Evolutionary conservation across 2,797 vertebrate species (phyloP).

Genomic region (Galagoides demidoff): DNA sequence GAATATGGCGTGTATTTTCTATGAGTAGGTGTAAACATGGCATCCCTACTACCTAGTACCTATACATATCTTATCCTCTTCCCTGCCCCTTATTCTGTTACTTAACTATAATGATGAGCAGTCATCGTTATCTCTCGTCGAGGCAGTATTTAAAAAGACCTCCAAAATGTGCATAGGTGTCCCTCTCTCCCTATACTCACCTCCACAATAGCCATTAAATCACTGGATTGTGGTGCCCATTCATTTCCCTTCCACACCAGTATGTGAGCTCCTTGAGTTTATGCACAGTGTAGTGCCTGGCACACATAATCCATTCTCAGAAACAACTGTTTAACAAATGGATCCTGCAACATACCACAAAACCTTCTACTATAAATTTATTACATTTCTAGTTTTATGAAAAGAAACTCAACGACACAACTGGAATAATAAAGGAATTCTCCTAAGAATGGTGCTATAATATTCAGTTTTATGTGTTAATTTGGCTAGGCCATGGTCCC

Average conservation of each 20-base stretch:
- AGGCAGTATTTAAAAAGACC: not conserved
- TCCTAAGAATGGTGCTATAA: not conserved
- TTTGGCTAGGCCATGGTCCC: not conserved
- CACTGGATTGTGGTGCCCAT: not conserved
- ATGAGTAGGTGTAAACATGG: not conserved
- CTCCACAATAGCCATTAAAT: not conserved
- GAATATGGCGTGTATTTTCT: not conserved
- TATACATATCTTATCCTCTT: not conserved
- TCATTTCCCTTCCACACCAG: not conserved
- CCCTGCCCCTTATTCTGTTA: not conserved
- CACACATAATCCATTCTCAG: not conserved
- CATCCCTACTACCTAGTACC: not conserved
- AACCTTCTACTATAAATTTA: not conserved
- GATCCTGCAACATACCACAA: not conserved
- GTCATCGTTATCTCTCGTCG: not conserved
- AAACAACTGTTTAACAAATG: not conserved
- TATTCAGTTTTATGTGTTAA: not conserved
- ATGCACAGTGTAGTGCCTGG: not conserved
- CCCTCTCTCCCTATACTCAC: not conserved
- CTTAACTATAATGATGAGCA: not conserved
- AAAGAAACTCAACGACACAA: not conserved
- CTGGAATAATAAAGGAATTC: conserved; percentile 4
- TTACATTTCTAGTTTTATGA: not conserved
- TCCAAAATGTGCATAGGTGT: not conserved
- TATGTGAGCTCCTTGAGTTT: not conserved